These are phyloP conservation scores for Ernsta delagoae DNA, from an alignment of 2,888 invertebrate genomes.

Conservation along the genomic window DNA sequence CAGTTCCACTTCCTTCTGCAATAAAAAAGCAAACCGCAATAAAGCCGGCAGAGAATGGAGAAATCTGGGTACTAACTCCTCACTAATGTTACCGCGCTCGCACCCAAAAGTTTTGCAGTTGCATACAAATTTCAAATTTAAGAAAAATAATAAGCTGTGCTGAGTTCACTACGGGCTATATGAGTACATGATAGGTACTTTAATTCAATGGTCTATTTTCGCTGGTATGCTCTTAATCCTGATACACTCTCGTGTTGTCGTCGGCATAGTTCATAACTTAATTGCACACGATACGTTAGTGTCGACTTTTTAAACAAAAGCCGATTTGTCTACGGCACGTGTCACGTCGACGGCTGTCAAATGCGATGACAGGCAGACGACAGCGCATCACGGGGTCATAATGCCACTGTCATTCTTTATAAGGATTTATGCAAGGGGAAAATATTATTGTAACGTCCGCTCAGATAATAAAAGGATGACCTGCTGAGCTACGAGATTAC, in stretches of 20 bases:
- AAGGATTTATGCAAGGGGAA: constrained; percentile 32
- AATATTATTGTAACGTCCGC: constrained; percentile 30
- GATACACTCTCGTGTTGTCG: no score
- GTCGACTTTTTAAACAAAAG: constrained; percentile 50
- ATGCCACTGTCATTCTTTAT: constrained; percentile 29
- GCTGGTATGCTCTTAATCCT: no score
- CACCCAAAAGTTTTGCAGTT: no score
- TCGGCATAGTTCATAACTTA: background rate
- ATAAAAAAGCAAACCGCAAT: background rate
- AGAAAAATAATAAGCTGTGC: no score
- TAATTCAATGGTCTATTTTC: no score
- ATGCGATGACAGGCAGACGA: constrained; percentile 68
- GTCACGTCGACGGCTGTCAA: constrained; percentile 70
- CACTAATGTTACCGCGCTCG: background rate
- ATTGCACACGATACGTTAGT: constrained; percentile 13
- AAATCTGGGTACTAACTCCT: background rate
- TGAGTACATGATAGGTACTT: no score
- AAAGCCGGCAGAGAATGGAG: no score
- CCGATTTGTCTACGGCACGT: constrained; percentile 72
- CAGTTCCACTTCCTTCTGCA: background rate
- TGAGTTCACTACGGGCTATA: no score
- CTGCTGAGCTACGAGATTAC: constrained; percentile 20
- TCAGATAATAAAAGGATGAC: constrained; percentile 24
- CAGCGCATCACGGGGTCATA: constrained; percentile 48
- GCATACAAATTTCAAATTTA: no score